These are phyloP conservation scores for Nasonia giraulti DNA, from an alignment of 1,140 invertebrate species.

Conservation along the genomic window DNA sequence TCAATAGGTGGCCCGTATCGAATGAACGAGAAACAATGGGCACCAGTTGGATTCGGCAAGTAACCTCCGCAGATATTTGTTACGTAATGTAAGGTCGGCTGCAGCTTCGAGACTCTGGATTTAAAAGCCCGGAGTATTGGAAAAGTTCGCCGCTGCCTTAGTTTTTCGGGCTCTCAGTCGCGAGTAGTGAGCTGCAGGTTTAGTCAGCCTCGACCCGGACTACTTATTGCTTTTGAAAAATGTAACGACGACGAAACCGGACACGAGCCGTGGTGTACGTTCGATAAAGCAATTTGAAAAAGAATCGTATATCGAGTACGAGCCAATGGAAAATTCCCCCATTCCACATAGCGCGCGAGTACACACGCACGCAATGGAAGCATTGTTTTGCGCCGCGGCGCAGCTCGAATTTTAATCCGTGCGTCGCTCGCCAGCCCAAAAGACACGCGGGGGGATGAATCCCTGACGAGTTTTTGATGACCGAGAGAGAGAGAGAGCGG, in stretches of 20 bases:
- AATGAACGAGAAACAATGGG: background rate
- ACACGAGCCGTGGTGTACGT: no score
- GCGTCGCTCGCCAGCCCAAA: background rate
- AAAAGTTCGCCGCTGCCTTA: background rate
- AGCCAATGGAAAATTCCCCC: no score
- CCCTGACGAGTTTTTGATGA: slow-evolving; percentile 30
- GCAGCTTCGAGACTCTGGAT: no score
- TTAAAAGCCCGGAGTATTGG: background rate
- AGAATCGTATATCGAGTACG: background rate
- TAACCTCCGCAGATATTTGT: no score
- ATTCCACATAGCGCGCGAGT: no score
- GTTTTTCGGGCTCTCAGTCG: no score
- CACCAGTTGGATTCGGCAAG: no score
- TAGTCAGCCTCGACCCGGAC: no score
- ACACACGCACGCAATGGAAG: background rate
- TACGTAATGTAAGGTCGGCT: background rate
- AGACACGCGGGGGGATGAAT: background rate
- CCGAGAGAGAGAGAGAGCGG: background rate
- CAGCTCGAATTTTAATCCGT: background rate
- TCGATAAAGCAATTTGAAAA: no score
- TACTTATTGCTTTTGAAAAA: no score
- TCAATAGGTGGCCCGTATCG: background rate
- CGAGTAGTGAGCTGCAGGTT: background rate
- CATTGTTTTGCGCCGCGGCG: background rate
- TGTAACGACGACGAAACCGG: no score